Base-by-base conservation (phyloP, 2,888 invertebrate species). In the Sthenelais limicola region DNA sequence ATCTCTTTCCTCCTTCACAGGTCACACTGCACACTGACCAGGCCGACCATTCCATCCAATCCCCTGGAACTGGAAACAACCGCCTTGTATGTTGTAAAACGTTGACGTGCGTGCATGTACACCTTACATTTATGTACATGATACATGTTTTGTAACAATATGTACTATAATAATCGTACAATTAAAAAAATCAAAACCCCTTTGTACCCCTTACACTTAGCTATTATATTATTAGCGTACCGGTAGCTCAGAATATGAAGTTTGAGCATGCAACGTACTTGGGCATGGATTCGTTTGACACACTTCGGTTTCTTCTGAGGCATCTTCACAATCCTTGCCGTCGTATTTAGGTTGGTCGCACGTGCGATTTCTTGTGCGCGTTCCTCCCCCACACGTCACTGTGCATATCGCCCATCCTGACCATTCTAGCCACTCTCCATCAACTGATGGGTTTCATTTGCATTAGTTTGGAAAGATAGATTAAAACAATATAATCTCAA, bases 41-140 rank as follows among this genome's bases (percentile, higher is more conserved):
- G 4, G 58, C 69, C 0, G 79, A 73, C 86, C 86, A 86, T 0
- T 48, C 48, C 18, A 51, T 56, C 83, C 83, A 85, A 12, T 80
- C 77, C n/a, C 86, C 85, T 73, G 85, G 83, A 72, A 85, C 86
- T 86, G 80, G 15, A n/a, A n/a, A n/a, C n/a, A n/a, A n/a, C n/a
- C n/a, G n/a, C n/a, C n/a, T n/a, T n/a, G n/a, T n/a, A n/a, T n/a
- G n/a, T n/a, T n/a, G n/a, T n/a, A n/a, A n/a, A n/a, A n/a, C n/a
- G n/a, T n/a, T n/a, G n/a, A n/a, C n/a, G n/a, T n/a, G n/a, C n/a
- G n/a, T n/a, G n/a, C n/a, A n/a, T n/a, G n/a, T n/a, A n/a, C n/a
- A n/a, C n/a, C n/a, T n/a, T n/a, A n/a, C n/a, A n/a, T n/a, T n/a
- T n/a, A n/a, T n/a, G n/a, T n/a, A n/a, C n/a, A n/a, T n/a, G n/a